Conservation (phyloP, 2,888 invertebrate species). For the Cosmia pyralina region DNA sequence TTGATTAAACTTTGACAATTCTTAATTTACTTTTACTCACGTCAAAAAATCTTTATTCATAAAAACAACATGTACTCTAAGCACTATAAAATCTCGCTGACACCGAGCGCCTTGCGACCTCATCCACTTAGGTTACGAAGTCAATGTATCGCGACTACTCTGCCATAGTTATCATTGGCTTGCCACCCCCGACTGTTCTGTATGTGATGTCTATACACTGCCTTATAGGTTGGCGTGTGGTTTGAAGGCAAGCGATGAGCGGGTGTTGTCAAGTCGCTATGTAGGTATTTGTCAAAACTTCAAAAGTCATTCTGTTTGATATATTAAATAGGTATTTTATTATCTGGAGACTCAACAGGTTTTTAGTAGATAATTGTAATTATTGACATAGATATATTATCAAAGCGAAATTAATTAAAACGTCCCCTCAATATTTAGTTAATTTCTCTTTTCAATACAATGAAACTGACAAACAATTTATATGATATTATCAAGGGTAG, state of each 20-base stretch:
- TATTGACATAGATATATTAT: background rate
- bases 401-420: background rate
- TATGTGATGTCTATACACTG: slow-evolving; percentile 30
- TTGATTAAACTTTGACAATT: background rate
- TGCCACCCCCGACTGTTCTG: slow-evolving; percentile 36
- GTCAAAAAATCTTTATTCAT: background rate
- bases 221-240: slow-evolving; percentile 31
- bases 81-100: background rate
- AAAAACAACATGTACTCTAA: background rate
- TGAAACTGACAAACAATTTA: background rate
- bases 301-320: background rate
- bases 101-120: slow-evolving; percentile 1
- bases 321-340: background rate
- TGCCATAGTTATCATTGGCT: slow-evolving; percentile 51
- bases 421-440: background rate
- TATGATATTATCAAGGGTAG: background rate
- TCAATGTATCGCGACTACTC: slow-evolving; percentile 35
- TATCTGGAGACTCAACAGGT: background rate
- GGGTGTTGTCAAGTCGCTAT: background rate
- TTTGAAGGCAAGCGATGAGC: slow-evolving; percentile 37
- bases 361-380: background rate
- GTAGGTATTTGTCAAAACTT: background rate
- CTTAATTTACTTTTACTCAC: background rate
- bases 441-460: background rate
- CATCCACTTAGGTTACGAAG: slow-evolving; percentile 20